Percentiles rank a stretch among this genome's conserved stretches.
Conservation (phyloP, 2,888 invertebrate species). For the Campoplex nolae region DNA sequence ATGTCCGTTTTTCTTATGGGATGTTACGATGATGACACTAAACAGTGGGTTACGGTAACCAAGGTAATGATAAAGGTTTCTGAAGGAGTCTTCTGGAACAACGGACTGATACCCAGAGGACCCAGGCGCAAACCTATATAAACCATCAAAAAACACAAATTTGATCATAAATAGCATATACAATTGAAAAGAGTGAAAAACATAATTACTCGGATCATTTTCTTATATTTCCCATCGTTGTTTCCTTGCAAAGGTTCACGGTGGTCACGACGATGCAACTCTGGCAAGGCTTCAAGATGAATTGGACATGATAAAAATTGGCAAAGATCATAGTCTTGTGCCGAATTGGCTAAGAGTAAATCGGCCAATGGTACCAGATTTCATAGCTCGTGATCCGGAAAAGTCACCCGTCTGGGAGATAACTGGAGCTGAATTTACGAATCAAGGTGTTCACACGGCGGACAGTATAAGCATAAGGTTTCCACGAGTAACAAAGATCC, state of each 20-base stretch:
- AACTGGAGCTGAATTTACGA: constrained; percentile 93
- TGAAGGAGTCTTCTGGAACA: background rate
- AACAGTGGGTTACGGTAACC: constrained; percentile 95
- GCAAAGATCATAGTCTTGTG: constrained; percentile 89
- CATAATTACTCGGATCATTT: background rate
- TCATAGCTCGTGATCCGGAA: constrained; percentile 93
- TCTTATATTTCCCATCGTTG: background rate
- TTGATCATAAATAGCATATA: background rate
- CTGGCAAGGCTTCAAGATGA: constrained; percentile 90
- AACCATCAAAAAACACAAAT: background rate
- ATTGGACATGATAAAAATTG: constrained; percentile 92
- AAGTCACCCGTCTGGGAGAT: constrained; percentile 98
- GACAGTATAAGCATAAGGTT: constrained; percentile 97
- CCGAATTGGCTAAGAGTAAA: constrained; percentile 94
- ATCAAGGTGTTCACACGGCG: constrained; percentile 94
- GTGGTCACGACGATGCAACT: constrained; percentile 95
- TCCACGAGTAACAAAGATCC: constrained; percentile 93
- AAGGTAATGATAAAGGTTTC: constrained; percentile 86
- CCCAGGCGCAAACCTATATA: background rate
- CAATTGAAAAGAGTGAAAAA: background rate
- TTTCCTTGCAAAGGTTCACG: constrained; percentile 86
- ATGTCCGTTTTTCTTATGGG: constrained; percentile 98
- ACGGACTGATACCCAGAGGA: background rate
- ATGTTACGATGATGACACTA: constrained; percentile 89
- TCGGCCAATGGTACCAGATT: constrained; percentile 95